These are phyloP conservation scores for Drosophila leonis DNA, from an alignment of 2,888 invertebrate species.

Conservation along the genomic window DNA sequence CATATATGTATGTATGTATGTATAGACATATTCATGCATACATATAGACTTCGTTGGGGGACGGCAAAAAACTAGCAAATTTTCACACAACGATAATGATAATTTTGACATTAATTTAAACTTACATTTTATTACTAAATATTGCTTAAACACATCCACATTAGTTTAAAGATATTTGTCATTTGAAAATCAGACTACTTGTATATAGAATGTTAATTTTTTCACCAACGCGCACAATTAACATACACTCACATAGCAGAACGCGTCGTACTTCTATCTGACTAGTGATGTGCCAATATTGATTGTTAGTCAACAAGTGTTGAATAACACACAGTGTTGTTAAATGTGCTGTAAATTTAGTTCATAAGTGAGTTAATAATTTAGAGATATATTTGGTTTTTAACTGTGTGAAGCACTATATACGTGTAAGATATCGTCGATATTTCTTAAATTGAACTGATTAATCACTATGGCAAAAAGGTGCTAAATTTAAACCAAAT, in stretches of 20 bases:
- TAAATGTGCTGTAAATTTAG: background rate
- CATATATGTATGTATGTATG: slow-evolving; percentile 3
- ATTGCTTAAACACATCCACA: slow-evolving; percentile 38
- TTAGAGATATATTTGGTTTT: background rate
- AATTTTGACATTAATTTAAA: slow-evolving; percentile 22
- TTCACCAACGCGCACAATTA: slow-evolving; percentile 53
- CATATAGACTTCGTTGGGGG: slow-evolving; percentile 20
- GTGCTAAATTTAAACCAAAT: background rate
- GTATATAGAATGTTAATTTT: slow-evolving; percentile 59
- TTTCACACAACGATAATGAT: slow-evolving; percentile 31
- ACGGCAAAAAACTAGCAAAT: slow-evolving; percentile 36
- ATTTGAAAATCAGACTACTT: slow-evolving; percentile 37
- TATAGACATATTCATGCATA: slow-evolving; percentile 12
- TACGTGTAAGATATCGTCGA: background rate
- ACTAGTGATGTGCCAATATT: slow-evolving; percentile 30
- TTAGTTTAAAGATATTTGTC: slow-evolving; percentile 37
- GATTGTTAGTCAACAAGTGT: slow-evolving; percentile 17
- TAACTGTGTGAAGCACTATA: background rate
- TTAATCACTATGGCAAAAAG: background rate
- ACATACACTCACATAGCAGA: slow-evolving; percentile 46
- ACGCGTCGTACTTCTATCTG: slow-evolving; percentile 49
- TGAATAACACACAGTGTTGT: slow-evolving; percentile 8
- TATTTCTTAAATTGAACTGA: background rate
- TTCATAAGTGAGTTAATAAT: background rate
- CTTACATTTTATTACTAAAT: slow-evolving; percentile 61